These are phyloP conservation scores for Danio aesculapii DNA, from an alignment of 2,797 vertebrate species.

Conservation along the genomic window DNA sequence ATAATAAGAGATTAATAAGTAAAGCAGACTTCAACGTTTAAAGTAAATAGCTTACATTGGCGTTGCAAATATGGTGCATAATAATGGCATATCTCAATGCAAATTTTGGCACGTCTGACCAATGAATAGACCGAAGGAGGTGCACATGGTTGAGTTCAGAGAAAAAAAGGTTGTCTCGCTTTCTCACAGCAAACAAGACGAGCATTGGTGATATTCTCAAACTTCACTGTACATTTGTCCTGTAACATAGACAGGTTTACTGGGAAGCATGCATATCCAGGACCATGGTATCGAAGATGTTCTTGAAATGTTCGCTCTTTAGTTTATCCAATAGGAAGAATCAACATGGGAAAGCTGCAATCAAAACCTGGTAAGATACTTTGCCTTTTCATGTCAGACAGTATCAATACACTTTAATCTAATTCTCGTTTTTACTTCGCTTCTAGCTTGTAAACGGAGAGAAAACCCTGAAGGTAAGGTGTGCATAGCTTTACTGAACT, in stretches of 20 bases:
- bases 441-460: slow-evolving; percentile 51
- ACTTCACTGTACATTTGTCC: background rate
- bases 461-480: slow-evolving; percentile 58
- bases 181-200: slow-evolving; percentile 17
- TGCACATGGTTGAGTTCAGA: background rate
- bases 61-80: too few species aligned
- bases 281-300: slow-evolving; percentile 27
- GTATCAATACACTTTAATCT: background rate
- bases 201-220: background rate
- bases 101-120: too few species aligned
- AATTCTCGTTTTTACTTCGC: background rate
- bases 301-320: slow-evolving; percentile 28
- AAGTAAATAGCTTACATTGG: too few species aligned
- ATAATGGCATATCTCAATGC: too few species aligned
- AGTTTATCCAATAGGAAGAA: background rate
- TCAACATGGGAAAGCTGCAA: slow-evolving; percentile 53
- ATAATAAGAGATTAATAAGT: too few species aligned
- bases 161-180: too few species aligned
- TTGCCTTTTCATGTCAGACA: background rate
- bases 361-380: slow-evolving; percentile 48
- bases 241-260: slow-evolving; percentile 22
- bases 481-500: background rate
- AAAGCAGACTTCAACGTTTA: too few species aligned
- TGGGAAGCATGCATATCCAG: background rate
- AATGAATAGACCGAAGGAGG: too few species aligned